These are phyloP conservation scores for Lagodon rhomboides DNA, from an alignment of 2,797 vertebrate genomes.

Conservation along the genomic window DNA sequence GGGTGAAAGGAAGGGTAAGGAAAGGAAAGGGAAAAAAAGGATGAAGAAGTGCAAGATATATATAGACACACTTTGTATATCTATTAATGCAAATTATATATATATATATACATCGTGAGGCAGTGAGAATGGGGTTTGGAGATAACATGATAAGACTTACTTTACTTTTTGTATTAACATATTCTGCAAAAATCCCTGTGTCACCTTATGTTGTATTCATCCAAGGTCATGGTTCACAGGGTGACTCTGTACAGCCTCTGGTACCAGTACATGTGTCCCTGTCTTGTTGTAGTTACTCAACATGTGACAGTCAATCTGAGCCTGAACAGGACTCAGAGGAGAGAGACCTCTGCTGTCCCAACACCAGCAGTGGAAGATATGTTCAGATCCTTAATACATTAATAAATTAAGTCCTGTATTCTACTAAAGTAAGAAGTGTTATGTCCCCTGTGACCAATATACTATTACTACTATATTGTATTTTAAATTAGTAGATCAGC, in stretches of 20 bases:
- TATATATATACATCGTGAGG: not conserved
- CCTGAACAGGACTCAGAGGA: conserved; percentile 1
- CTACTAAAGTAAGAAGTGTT: too few species aligned
- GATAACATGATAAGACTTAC: not conserved
- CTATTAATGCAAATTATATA: not conserved
- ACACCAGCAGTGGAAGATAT: not conserved
- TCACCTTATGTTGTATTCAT: not conserved
- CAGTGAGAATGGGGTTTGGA: not conserved
- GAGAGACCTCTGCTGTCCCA: conserved; percentile 44
- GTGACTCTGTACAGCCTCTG: not conserved
- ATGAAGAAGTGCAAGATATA: not conserved
- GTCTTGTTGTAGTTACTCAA: not conserved
- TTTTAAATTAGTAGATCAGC: too few species aligned
- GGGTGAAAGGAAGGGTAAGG: conserved; percentile 48
- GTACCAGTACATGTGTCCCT: not conserved
- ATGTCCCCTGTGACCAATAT: not conserved
- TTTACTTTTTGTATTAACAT: not conserved
- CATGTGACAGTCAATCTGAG: not conserved
- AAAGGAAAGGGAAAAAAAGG: conserved; percentile 3
- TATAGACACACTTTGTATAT: not conserved
- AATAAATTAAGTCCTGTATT: too few species aligned
- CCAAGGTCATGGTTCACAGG: too few species aligned
- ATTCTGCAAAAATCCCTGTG: not conserved
- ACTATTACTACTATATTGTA: too few species aligned
- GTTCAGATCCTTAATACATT: not conserved